phyloP scores from a whole-genome alignment of 2,113 vertebrate genomes.

The Oophaga pumilio region DNA sequence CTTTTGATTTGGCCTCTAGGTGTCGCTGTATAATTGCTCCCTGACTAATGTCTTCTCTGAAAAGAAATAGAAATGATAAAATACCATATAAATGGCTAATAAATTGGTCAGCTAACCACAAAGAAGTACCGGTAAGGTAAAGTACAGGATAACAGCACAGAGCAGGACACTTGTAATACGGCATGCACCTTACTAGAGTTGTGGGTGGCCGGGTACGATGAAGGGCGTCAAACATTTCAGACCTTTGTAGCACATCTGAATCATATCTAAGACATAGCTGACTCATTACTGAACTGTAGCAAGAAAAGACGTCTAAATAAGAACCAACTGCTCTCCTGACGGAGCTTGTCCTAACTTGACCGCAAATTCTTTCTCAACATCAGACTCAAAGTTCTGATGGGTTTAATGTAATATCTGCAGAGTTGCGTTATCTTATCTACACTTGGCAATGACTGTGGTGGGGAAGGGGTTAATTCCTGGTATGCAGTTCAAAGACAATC shows the following conservation, averaged over 20 bases:
- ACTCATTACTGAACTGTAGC: slow-evolving; percentile 37
- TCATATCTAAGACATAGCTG: slow-evolving; percentile 41
- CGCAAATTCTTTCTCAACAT: slow-evolving; percentile 1
- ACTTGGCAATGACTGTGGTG: not conserved
- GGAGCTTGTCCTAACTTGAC: slow-evolving; percentile 41
- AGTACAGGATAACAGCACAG: not conserved
- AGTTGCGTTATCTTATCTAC: slow-evolving; percentile 9
- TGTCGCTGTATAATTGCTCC: slow-evolving; percentile 15
- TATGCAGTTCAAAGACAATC: not conserved
- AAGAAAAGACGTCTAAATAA: slow-evolving; percentile 46
- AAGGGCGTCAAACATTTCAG: not conserved
- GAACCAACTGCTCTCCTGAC: slow-evolving; percentile 33
- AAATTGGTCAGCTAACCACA: not conserved
- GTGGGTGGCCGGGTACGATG: slow-evolving; percentile 2
- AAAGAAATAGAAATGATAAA: not conserved
- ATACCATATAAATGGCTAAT: not conserved
- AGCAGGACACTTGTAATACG: not conserved
- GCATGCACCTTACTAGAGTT: not conserved
- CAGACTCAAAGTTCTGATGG: slow-evolving; percentile 26
- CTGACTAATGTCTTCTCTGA: not conserved
- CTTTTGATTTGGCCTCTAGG: not conserved
- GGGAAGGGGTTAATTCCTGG: not conserved
- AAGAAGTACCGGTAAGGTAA: not conserved
- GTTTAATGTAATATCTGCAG: slow-evolving; percentile 32
- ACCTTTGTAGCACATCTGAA: slow-evolving; percentile 46